Percentiles rank a stretch among this genome's conserved stretches.
Evolutionary conservation across 2,113 vertebrate species (phyloP).

Genomic region (Athene cunicularia): DNA sequence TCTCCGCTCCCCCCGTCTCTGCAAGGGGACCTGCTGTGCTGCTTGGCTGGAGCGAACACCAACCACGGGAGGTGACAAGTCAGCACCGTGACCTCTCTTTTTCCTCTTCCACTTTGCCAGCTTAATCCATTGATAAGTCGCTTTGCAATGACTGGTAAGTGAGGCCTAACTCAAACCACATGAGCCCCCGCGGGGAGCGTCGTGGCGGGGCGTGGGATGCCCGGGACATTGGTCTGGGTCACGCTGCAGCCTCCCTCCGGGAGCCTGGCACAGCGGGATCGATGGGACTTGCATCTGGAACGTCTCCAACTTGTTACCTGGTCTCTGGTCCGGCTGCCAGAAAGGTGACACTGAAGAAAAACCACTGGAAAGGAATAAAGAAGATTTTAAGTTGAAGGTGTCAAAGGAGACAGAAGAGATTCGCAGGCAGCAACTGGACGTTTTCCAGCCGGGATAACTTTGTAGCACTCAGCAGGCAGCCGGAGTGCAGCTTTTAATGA

Average conservation of each 20-base stretch:
- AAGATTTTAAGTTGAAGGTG: background rate
- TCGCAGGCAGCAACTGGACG: accelerated
- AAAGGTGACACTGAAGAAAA: background rate
- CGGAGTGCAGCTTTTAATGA: background rate
- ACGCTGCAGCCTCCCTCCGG: accelerated
- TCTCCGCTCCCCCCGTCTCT: background rate
- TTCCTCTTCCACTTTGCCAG: background rate
- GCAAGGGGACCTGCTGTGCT: too few relatives aligned
- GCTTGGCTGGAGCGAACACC: background rate
- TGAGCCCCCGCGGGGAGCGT: accelerated
- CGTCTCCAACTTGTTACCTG: background rate
- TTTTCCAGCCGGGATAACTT: background rate
- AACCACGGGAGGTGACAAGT: accelerated
- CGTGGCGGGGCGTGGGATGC: accelerated
- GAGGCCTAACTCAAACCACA: accelerated
- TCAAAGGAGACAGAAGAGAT: background rate
- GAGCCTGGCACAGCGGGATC: accelerated
- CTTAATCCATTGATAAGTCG: accelerated
- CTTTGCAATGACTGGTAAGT: background rate
- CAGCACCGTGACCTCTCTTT: accelerated
- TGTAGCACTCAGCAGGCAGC: background rate
- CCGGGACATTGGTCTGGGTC: accelerated
- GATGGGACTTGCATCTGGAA: background rate
- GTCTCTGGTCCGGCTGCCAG: background rate
- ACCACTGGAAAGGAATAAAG: background rate